Evolutionary conservation across 2,888 invertebrate genomes (phyloP), one percentile per base, ranked within the genome.

Genomic region (Germaria angustata): DNA sequence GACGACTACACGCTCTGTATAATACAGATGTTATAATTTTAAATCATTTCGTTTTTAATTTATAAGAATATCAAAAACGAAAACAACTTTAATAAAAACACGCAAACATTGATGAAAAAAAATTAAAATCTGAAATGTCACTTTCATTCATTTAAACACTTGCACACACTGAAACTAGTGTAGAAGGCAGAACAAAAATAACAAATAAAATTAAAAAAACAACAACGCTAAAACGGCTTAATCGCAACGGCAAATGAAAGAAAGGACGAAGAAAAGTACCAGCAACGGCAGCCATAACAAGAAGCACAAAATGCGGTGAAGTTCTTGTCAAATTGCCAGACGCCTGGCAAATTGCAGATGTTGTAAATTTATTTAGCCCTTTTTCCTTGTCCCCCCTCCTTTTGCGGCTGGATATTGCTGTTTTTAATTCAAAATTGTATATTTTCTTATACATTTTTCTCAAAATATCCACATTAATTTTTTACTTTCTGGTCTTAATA

Each of bases 281-380:
- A 28, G 28, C 3, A 28, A 17, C 24, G 28, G 15, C 6, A 63
- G 5, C 61, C 24, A 11, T 24, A 53, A 46, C 39, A 66, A 41
- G 55, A 36, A 72, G 44, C 51, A 75, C 75, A 68, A 69, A 68
- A 69, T 80, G 63, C 68, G 75, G 72, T 59, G 65, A 71, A 72
- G 71, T 79, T 79, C 65, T 79, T 79, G 79, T 72, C 80, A 80
- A 80, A 69, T 75, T 80, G 80, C 80, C 80, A 80, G 80, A 69
- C 80, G 80, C 63, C 76, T 76, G 80, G 75, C 63, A 80, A 75
- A 69, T 80, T 80, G 80, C 80, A 80, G 68, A 69, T 80, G 68
- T 63, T 80, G 69, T 71, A 69, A 72, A 66, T 80, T 80, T 69
- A 28, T 73, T 80, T 66, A 36, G 61, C 24, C 59, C 20, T 49